These are phyloP conservation scores for Crotalus viridis DNA, from an alignment of 2,113 vertebrate species.

Conservation along the genomic window DNA sequence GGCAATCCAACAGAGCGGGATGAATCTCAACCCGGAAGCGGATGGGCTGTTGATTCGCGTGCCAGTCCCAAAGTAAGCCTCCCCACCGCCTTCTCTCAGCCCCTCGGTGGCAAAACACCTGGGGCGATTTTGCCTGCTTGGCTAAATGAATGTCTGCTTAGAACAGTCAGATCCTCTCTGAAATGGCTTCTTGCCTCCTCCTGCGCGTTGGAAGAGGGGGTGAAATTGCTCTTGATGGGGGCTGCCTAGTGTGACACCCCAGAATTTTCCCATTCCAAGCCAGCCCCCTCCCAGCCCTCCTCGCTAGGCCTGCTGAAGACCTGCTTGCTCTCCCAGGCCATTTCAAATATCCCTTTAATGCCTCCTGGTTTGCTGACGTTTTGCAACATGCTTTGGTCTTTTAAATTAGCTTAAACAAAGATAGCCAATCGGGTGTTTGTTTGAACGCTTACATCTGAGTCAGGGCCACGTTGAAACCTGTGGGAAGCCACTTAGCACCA, in stretches of 20 bases:
- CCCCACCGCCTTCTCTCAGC: not conserved
- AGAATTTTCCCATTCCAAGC: not conserved
- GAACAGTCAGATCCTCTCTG: not conserved
- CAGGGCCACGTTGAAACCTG: not conserved
- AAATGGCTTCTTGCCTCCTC: not conserved
- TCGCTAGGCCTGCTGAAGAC: too few relatives aligned
- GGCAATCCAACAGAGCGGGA: conserved; percentile 91
- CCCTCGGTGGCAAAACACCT: not conserved
- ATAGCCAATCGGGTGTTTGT: not conserved
- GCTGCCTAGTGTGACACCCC: not conserved
- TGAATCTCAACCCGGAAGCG: conserved; percentile 96
- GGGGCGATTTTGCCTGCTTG: not conserved
- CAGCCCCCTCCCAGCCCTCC: too few relatives aligned
- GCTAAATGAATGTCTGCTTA: not conserved
- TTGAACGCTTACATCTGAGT: not conserved
- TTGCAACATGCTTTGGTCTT: not conserved
- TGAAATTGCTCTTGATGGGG: not conserved
- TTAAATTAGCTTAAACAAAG: not conserved
- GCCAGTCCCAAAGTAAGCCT: conserved; percentile 91
- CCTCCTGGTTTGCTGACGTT: not conserved
- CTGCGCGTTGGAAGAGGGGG: not conserved
- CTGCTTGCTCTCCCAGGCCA: not conserved
- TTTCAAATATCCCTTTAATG: not conserved
- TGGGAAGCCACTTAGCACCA: not conserved
- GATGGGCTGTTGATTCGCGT: conserved; percentile 91